Evolutionary conservation across 2,888 invertebrate genomes (phyloP), one percentile per base, ranked within the genome.

Genomic region (Acanthosepion esculentum): DNA sequence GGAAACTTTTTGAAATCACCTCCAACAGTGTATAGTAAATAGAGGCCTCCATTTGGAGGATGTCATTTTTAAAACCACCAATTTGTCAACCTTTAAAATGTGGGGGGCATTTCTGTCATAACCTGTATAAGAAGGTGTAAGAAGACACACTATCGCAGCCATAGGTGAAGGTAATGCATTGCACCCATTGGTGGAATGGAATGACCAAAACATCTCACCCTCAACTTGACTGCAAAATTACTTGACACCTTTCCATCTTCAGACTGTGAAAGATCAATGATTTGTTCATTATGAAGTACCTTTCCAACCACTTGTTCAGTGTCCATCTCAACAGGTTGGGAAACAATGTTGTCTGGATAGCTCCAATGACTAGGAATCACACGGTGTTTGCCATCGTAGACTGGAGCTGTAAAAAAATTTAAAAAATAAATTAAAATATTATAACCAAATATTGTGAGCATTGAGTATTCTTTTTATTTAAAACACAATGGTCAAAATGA

Each of bases 361-460:
- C 98, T 99, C 99, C 99, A 99, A 96, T 98, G 98, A 92, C 98
- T 98, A 26, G 98, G 98, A 50, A 98, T 98, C 91, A 99, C 99
- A 96, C 98, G 98, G 97, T 99, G 99, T 97, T 98, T 98, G 15
- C 98, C 98, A 95, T 98, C 98, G 97, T 98, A 99, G 6, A 98
- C 98, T 48, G 99, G 99, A 94, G 99, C 98, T 98, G 98, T 94
- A 98, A 64, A 78, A 94, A 95, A 91, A n/a, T n/a, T n/a, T n/a
- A n/a, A n/a, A n/a, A n/a, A n/a, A n/a, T n/a, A n/a, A n/a, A 64
- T 91, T 93, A 15, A 78, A 59, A 20, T 20, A 59, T 23, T 7
- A 55, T 20, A 12, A 50, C 50, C 50, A 50, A 20, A 55, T 15
- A 55, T 55, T 18, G 15, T 55, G 20, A 55, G 20, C 4, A 59